Evolutionary conservation across 2,113 vertebrate species (phyloP), one percentile per base, ranked within the genome.

Genomic region (Tragelaphus imberbis): DNA sequence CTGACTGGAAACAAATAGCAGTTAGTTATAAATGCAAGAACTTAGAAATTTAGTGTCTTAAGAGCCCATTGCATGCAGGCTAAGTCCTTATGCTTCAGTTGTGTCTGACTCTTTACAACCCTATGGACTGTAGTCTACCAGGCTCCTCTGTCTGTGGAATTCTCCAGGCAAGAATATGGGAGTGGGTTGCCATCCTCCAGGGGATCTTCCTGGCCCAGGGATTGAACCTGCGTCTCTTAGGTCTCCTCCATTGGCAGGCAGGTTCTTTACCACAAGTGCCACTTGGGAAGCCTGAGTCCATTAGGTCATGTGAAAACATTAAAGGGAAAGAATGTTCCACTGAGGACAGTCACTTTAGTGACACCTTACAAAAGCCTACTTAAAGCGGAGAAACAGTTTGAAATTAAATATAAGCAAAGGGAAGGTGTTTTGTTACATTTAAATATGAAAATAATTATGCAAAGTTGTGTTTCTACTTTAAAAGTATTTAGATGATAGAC

Each of bases 341-440:
- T 44, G 28, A 92, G 27, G 56, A 71, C 68, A 47, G 13, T 55
- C 81, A 68, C 1, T 82, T 96, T 10, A 53, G 53, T 92, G 77
- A 58, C 77, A 85, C 68, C 93, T 95, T 88, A 49, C 25, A 82
- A 84, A 89, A 94, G 19, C 68, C 55, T 84, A 68, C 30, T 94
- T 51, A 68, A 27, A 55, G 47, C 53, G 36, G 77, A 94, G 16
- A 81, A 79, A 51, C 56, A 16, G 3, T 88, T 80, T 61, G 30
- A 90, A 90, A 91, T 88, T 75, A 91, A 97, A 30, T 96, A 61
- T 7, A 77, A 95, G 82, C 61, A 56, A 92, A 88, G 25, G 49
- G 40, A 21, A 88, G 7, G 44, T 36, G 10, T 86, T 94, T 33
- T 84, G 68, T 88, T 96, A 88, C 13, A 80, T 40, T 93, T 88